phyloP scores from a whole-genome alignment of 2,113 vertebrate genomes.

The Arenaria interpres region DNA sequence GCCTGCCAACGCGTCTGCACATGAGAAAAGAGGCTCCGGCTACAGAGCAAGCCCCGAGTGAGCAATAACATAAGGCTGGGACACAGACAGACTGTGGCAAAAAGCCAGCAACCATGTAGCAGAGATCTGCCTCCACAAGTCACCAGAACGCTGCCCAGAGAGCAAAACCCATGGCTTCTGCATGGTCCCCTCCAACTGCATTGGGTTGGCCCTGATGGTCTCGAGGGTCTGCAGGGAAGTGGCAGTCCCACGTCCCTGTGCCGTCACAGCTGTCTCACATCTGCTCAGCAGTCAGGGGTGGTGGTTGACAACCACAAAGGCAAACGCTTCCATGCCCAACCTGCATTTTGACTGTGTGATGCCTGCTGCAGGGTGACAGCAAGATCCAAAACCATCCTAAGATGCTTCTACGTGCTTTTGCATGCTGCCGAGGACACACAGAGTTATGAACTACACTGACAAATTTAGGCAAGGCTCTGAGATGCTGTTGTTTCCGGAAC shows the following conservation, averaged over 20 bases:
- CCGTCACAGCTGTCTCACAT: background rate
- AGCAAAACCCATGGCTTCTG: background rate
- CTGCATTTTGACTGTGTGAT: fast-evolving
- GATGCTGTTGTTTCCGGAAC: background rate
- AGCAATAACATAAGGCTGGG: background rate
- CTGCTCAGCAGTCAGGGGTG: background rate
- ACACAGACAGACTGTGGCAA: background rate
- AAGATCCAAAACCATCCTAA: background rate
- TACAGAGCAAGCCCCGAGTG: background rate
- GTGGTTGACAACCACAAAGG: background rate
- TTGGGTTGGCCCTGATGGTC: no score
- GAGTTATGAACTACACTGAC: background rate
- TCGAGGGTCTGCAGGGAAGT: fast-evolving
- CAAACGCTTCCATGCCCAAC: fast-evolving
- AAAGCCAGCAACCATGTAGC: background rate
- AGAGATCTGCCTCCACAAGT: background rate
- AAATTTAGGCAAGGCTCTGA: background rate
- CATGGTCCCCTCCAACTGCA: background rate
- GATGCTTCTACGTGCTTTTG: background rate
- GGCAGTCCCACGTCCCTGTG: fast-evolving
- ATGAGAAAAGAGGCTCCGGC: background rate
- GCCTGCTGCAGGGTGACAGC: background rate
- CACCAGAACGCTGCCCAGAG: background rate
- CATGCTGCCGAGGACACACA: background rate
- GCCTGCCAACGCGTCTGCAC: background rate